Percentiles rank a stretch among this genome's conserved stretches.
Conservation (phyloP, 2,797 vertebrate species). For the Gobio occitaniae region DNA sequence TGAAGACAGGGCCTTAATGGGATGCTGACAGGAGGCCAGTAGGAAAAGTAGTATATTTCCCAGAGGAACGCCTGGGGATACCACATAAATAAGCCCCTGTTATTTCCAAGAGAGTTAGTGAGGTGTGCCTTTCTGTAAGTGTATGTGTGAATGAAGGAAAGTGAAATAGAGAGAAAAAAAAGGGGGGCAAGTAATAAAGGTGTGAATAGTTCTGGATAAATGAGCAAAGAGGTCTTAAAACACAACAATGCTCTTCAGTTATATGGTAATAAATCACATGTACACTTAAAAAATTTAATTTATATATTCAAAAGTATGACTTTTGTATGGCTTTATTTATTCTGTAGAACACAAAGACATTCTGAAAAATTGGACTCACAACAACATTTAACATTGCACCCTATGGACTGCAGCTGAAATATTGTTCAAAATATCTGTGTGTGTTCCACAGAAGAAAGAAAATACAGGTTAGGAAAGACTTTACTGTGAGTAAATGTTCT, state of each 20-base stretch:
- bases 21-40: constrained; percentile 79
- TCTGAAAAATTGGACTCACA: not conserved
- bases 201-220: constrained; percentile 70
- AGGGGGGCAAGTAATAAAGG: constrained; percentile 68
- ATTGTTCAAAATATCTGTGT: not conserved
- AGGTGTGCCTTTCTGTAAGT: constrained; percentile 9
- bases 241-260: constrained; percentile 7
- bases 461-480: no score
- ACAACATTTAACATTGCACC: not conserved
- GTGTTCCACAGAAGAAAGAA: no score
- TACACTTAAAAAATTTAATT: not conserved
- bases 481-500: not conserved
- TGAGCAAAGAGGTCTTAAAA: constrained; percentile 64
- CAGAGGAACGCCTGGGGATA: constrained; percentile 74
- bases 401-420: not conserved
- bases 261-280: not conserved
- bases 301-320: not conserved
- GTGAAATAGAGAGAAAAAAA: constrained; percentile 15
- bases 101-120: constrained; percentile 75
- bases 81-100: constrained; percentile 77
- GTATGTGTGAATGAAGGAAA: not conserved
- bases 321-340: not conserved
- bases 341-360: not conserved
- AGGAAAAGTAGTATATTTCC: constrained; percentile 76
- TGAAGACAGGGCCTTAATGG: constrained; percentile 76